Evolutionary conservation across 2,113 vertebrate species (phyloP).

Genomic region (Delphinus delphis): DNA sequence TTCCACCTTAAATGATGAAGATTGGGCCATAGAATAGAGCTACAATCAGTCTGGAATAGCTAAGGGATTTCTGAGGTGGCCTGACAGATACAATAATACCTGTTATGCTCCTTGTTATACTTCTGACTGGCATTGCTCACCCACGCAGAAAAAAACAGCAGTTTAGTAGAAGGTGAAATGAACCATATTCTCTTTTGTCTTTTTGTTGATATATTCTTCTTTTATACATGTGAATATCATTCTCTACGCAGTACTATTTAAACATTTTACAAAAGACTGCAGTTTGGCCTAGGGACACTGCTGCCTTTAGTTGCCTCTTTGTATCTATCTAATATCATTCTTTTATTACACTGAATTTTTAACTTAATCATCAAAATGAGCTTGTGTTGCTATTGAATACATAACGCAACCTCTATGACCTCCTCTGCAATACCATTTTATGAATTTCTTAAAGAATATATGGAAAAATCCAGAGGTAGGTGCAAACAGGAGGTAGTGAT

Average conservation of each 20-base stretch:
- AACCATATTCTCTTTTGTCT: not conserved
- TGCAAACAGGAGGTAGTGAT: not conserved
- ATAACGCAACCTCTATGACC: not conserved
- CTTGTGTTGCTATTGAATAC: not conserved
- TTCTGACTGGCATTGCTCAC: not conserved
- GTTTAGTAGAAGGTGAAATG: not conserved
- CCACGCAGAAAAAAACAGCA: not conserved
- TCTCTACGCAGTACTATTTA: not conserved
- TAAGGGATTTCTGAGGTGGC: not conserved
- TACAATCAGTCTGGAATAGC: not conserved
- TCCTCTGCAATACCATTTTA: not conserved
- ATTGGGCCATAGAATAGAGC: not conserved
- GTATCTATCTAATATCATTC: not conserved
- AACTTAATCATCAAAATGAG: not conserved
- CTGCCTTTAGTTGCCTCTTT: not conserved
- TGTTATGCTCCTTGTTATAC: not conserved
- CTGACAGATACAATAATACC: not conserved
- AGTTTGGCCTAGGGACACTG: not conserved
- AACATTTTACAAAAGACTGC: not conserved
- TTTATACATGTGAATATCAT: not conserved
- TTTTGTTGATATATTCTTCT: not conserved
- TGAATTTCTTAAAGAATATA: not conserved
- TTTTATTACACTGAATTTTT: not conserved
- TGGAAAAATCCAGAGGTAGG: not conserved
- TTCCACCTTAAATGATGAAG: not conserved